These are phyloP conservation scores for Numenius arquata DNA, from an alignment of 2,113 vertebrate genomes.

Conservation along the genomic window DNA sequence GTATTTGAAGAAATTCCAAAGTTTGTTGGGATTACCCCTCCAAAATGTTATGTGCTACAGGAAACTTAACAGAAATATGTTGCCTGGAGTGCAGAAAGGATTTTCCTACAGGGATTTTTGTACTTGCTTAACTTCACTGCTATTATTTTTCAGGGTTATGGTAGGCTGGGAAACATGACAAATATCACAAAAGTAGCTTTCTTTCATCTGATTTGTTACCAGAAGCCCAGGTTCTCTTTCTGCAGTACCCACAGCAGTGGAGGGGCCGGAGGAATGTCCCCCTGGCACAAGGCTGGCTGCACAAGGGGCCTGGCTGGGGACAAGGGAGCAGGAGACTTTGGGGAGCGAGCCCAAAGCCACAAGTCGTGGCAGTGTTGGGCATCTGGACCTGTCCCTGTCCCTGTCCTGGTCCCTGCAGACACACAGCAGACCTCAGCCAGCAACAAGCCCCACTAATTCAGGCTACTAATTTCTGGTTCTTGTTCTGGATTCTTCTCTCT, in stretches of 20 bases:
- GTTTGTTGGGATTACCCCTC: not conserved
- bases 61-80: not conserved
- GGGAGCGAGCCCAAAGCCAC: not conserved
- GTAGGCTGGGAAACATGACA: not conserved
- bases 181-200: not conserved
- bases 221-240: not conserved
- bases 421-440: accelerated
- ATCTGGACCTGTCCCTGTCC: not conserved
- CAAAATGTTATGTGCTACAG: not conserved
- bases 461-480: not conserved
- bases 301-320: not conserved
- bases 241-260: not conserved
- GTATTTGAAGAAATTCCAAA: accelerated
- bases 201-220: not conserved
- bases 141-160: not conserved
- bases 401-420: not conserved
- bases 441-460: not conserved
- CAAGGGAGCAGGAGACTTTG: not conserved
- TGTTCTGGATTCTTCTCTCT: not conserved
- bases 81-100: not conserved
- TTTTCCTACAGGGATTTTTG: not conserved
- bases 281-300: not conserved
- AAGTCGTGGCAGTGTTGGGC: not conserved
- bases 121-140: not conserved
- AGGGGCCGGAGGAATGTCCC: not conserved